A percentile compares a stretch with the other conserved stretches of the same genome.
Evolutionary conservation across 2,888 invertebrate species (phyloP).

Genomic region (Bellardia bayeri): DNA sequence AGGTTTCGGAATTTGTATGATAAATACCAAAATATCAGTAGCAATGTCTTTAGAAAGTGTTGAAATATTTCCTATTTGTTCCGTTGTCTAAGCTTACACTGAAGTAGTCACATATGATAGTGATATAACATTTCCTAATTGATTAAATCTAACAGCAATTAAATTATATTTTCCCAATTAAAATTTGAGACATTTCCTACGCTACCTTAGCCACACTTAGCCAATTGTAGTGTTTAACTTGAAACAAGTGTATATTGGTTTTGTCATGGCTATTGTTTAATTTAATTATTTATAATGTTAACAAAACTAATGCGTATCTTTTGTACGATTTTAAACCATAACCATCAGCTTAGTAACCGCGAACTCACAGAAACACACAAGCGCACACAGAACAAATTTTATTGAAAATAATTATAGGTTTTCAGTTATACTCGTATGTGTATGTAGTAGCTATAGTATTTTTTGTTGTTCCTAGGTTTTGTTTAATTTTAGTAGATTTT

Average conservation of each 20-base stretch:
- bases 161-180: no score
- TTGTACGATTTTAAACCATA: conserved; percentile 32
- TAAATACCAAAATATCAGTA: no score
- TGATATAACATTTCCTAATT: no score
- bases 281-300: conserved; percentile 68
- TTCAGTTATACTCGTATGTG: neutral
- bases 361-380: neutral
- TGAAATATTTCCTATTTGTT: no score
- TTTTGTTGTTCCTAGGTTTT: conserved; percentile 41
- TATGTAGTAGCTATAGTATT: neutral
- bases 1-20: no score
- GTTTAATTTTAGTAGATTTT: conserved; percentile 13
- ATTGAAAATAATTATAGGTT: conserved; percentile 54
- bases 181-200: no score
- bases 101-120: no score
- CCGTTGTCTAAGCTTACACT: no score
- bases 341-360: conserved; percentile 37
- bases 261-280: conserved; percentile 65
- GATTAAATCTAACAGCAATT: no score
- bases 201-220: neutral
- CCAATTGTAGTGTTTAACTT: conserved; percentile 15
- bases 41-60: no score
- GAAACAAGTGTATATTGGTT: conserved; percentile 40
- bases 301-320: conserved; percentile 71
- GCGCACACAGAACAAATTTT: neutral